Percentiles rank a stretch among this genome's conserved stretches.
phyloP scores from a whole-genome alignment of 2,888 invertebrate genomes.

The Orthonychiurus folsomi region DNA sequence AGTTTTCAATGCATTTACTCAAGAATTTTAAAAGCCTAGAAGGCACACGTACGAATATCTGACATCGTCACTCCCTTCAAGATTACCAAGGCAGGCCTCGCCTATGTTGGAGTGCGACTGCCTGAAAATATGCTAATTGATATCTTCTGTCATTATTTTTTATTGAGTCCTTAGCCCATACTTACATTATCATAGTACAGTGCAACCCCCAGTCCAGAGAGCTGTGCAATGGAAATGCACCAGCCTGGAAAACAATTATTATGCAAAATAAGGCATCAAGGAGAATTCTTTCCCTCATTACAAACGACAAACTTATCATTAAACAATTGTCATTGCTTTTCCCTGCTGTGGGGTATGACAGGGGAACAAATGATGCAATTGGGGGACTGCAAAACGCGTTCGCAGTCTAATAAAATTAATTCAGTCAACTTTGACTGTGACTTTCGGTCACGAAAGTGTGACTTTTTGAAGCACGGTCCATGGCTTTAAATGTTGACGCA shows the following conservation, averaged over 20 bases:
- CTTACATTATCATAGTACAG: background rate
- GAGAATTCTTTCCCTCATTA: background rate
- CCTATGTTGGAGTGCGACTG: too few relatives aligned
- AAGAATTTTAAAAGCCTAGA: background rate
- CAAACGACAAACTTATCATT: background rate
- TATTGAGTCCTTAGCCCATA: background rate
- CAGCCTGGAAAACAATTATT: background rate
- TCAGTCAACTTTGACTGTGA: too few relatives aligned
- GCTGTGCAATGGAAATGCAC: too few relatives aligned
- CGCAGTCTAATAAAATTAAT: too few relatives aligned
- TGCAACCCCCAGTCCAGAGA: background rate
- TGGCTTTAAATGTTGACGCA: too few relatives aligned
- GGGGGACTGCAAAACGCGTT: too few relatives aligned
- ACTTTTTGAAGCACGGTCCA: too few relatives aligned
- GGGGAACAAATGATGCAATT: too few relatives aligned
- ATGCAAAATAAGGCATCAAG: background rate
- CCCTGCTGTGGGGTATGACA: too few relatives aligned
- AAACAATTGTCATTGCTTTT: constrained; percentile 1
- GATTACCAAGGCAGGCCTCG: too few relatives aligned
- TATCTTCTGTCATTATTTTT: background rate
- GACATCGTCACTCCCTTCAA: too few relatives aligned
- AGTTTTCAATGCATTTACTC: background rate
- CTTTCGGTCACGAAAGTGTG: too few relatives aligned
- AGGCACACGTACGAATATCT: background rate
- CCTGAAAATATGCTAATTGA: background rate